These are phyloP conservation scores for Dendrolimus pini DNA, from an alignment of 2,888 invertebrate genomes.

Conservation along the genomic window DNA sequence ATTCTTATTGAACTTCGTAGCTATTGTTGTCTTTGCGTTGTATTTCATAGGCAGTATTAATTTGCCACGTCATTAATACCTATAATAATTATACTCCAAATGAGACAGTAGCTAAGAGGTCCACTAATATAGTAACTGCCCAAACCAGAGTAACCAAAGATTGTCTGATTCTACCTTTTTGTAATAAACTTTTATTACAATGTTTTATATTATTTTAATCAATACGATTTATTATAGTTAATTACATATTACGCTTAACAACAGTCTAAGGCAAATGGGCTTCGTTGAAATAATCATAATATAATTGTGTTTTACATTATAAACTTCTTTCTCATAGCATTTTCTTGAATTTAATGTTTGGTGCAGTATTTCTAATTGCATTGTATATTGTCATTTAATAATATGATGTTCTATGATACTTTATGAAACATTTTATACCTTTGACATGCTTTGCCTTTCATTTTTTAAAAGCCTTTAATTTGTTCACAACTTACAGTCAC, in stretches of 20 bases:
- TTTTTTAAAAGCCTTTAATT: neutral
- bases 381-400: conserved; percentile 71
- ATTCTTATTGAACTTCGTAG: neutral
- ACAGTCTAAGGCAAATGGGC: conserved; percentile 65
- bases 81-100: neutral
- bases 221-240: conserved; percentile 11
- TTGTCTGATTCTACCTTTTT: neutral
- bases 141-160: neutral
- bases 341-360: conserved; percentile 68
- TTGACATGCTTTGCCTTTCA: conserved; percentile 37
- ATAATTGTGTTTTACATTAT: conserved; percentile 50
- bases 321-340: conserved; percentile 59
- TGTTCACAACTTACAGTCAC: neutral
- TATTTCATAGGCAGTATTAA: neutral
- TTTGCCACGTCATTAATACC: neutral
- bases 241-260: conserved; percentile 50
- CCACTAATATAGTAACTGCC: neutral
- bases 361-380: conserved; percentile 74
- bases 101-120: neutral
- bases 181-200: neutral
- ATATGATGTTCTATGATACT: conserved; percentile 54
- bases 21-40: neutral
- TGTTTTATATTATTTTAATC: neutral
- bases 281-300: conserved; percentile 56
- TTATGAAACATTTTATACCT: conserved; percentile 43